A percentile compares a stretch with the other conserved stretches of the same genome.
phyloP scores from a whole-genome alignment of 2,888 invertebrate species.

The Cheilosia variabilis region DNA sequence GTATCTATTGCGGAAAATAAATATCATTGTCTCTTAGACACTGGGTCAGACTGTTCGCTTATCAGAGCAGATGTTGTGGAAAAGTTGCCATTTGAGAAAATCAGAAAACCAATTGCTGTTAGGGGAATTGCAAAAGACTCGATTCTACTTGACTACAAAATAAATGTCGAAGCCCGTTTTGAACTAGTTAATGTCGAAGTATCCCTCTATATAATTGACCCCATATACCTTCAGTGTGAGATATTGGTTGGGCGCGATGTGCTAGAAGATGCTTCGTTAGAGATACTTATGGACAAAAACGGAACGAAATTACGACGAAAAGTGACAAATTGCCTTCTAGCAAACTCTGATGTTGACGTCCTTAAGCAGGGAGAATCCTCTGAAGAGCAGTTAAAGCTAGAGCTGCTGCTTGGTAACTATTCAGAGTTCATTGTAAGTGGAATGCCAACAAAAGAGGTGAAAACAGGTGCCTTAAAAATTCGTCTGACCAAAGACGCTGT shows the following conservation, averaged over 20 bases:
- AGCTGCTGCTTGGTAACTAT: slow-evolving; percentile 8
- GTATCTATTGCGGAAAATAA: background rate
- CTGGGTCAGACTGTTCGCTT: slow-evolving; percentile 28
- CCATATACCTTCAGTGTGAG: slow-evolving; percentile 16
- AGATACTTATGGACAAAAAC: slow-evolving; percentile 14
- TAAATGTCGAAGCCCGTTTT: slow-evolving; percentile 6
- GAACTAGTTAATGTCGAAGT: slow-evolving; percentile 3
- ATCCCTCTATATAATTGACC: slow-evolving; percentile 22
- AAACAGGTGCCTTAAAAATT: slow-evolving; percentile 18
- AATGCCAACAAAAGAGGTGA: slow-evolving; percentile 22
- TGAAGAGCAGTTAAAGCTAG: slow-evolving; percentile 11
- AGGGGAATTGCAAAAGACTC: slow-evolving; percentile 15
- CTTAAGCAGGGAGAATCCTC: slow-evolving; percentile 11
- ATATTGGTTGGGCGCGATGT: slow-evolving; percentile 35
- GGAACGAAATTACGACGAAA: slow-evolving; percentile 23
- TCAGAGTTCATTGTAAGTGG: slow-evolving; percentile 30
- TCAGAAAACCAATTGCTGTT: slow-evolving; percentile 2
- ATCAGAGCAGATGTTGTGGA: slow-evolving; percentile 32
- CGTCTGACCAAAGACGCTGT: background rate
- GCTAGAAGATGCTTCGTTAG: slow-evolving; percentile 21
- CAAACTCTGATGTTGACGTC: slow-evolving; percentile 10
- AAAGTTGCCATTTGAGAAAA: slow-evolving; percentile 11
- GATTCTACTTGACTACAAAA: slow-evolving; percentile 20
- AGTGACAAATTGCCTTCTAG: background rate
- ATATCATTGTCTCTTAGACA: slow-evolving; percentile 27